These are phyloP conservation scores for Synergus itoensis DNA, from an alignment of 2,888 invertebrate species.

Conservation along the genomic window DNA sequence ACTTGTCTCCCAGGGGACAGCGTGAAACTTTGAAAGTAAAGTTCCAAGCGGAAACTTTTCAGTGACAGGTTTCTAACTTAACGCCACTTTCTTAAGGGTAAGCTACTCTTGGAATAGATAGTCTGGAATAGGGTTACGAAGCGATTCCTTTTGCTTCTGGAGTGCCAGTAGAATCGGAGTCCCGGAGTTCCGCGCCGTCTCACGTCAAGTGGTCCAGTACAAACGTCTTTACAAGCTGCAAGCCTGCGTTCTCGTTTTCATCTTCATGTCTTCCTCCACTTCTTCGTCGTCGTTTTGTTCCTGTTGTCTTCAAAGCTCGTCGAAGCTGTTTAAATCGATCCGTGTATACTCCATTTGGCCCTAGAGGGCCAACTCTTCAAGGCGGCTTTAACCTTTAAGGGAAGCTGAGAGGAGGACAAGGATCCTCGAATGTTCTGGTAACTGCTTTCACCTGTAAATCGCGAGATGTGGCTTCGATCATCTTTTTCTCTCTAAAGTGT, in stretches of 20 bases:
- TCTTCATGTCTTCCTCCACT: neutral
- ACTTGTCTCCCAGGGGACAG: neutral
- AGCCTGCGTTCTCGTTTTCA: constrained; percentile 49
- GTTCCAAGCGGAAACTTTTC: constrained; percentile 6
- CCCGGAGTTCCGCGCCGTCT: constrained; percentile 68
- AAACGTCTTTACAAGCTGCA: constrained; percentile 65
- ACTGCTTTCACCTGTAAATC: constrained; percentile 24
- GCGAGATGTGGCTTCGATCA: neutral
- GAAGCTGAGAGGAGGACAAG: neutral
- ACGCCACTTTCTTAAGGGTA: constrained; percentile 33
- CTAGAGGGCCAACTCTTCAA: neutral
- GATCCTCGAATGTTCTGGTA: neutral
- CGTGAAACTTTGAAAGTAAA: neutral
- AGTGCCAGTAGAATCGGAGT: constrained; percentile 58
- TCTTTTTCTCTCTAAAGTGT: neutral
- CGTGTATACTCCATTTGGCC: constrained; percentile 47
- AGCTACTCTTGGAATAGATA: constrained; percentile 53
- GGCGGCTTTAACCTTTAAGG: neutral
- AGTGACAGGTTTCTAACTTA: constrained; percentile 36
- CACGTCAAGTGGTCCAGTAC: constrained; percentile 66
- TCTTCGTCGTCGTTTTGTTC: constrained; percentile 31
- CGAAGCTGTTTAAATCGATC: constrained; percentile 49
- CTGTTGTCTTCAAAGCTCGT: constrained; percentile 39
- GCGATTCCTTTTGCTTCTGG: constrained; percentile 55
- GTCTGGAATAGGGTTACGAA: constrained; percentile 43